Base-by-base conservation (phyloP, 2,113 vertebrate species). In the Phoxinus phoxinus region DNA sequence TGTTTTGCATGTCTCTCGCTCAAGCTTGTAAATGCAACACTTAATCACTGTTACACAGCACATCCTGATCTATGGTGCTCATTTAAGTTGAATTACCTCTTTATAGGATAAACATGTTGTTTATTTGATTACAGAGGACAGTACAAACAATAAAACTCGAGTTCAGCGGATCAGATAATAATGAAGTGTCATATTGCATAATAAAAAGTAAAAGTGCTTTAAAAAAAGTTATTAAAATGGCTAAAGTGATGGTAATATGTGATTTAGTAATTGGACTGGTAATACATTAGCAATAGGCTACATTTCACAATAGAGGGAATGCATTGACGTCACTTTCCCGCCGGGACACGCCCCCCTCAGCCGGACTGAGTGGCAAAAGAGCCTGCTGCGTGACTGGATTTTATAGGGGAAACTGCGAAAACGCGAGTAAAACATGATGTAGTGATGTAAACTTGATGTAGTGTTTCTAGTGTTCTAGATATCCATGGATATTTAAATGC, bases 31-130 rank as follows among this genome's bases (percentile, higher is more conserved):
- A 76, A 82, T 59, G 25, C 56, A 15, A 58, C 56, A 37, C n/a
- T 27, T 85, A 80, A 86, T 85, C 73, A 69, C 37, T 25, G 51
- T 46, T 81, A 59, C 35, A 30, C n/a, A 3, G 65, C n/a, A 61
- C 25, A 19, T 48, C 11, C 56, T 81, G 84, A 86, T 81, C 41
- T 81, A 85, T 71, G 84, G 65, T 41, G 77, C 84, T 85, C 63
- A 79, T 85, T 81, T 81, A 35, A 53, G 41, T 21, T 41, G 51
- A 81, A 81, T 73, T 74, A 73, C 77, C 21, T 56, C 76, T 56
- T 80, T 46, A 80, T 41, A 41, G 13, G 35, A 25, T 59, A 61
- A 25, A 44, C 51, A 35, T 51, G 48, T 85, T 65, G 51, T 58
- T 12, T 79, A 41, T 71, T 85, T 79, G 30, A 58, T 85, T 65